Evolutionary conservation across 2,113 vertebrate species (phyloP), one percentile per base, ranked within the genome.

Genomic region (Lasiurus cinereus): DNA sequence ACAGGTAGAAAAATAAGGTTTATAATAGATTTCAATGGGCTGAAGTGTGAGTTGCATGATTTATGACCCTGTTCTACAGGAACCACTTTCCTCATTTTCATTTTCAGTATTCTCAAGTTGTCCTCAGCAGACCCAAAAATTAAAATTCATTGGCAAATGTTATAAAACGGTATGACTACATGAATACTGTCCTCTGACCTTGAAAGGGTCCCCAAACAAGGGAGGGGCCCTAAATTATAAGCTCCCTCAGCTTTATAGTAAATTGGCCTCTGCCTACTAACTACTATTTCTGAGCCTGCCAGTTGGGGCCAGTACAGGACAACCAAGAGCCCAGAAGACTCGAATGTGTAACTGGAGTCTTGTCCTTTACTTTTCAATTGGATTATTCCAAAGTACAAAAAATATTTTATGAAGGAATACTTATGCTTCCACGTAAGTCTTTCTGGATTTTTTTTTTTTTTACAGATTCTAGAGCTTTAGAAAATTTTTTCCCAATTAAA

Each of bases 271-370:
- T 72, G 43, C 73, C 6, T 76, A 39, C 46, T 19, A 59, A 36
- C 43, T 18, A 56, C 19, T 78, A 22, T 83, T 93, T 93, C 52
- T 59, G 46, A 73, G 39, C 24, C 72, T 39, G 27, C 87, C 82
- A 78, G 48, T 50, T 59, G 93, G 84, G 84, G 83, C 70, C 70
- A 96, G 64, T 56, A 24, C 70, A 83, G 86, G 90, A 85, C 86
- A 90, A 46, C 21, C 11, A 70, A 94, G 76, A 33, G 33, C 19
- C 54, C 66, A 94, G 29, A 36, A 54, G 69, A 29, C 46, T 46
- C 1, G 39, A 36, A 22, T 16, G 76, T 56, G 8, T 46, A 52
- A 27, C 27, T 74, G 27, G n/a, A 62, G 19, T 83, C n/a, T 66
- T 86, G n/a, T 87, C 70, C 77, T 93, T 74, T 14, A 39, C 48